Conservation (phyloP, 2,113 vertebrate genomes). For the Candoia aspera region DNA sequence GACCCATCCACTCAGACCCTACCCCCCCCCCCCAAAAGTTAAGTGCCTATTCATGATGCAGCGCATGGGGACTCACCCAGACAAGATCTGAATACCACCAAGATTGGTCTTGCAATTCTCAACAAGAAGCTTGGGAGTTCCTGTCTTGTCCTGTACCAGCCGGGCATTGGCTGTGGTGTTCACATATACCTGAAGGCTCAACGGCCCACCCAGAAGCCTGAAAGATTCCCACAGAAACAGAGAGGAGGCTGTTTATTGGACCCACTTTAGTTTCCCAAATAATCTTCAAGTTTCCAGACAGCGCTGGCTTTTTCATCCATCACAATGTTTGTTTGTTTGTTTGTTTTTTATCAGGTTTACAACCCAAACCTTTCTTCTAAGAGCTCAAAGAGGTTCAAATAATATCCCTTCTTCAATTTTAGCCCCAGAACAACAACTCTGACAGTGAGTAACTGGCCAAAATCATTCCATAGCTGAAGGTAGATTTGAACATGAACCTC, state of each 20-base stretch:
- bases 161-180: slow-evolving; percentile 55
- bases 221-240: rapidly evolving
- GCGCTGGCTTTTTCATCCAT: background rate
- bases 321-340: background rate
- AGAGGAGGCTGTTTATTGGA: background rate
- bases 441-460: too few relatives aligned
- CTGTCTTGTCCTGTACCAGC: slow-evolving; percentile 37
- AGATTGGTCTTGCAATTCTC: slow-evolving; percentile 58
- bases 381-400: too few relatives aligned
- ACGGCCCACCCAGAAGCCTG: slow-evolving; percentile 6
- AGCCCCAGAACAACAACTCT: background rate
- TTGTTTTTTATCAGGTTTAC: too few relatives aligned
- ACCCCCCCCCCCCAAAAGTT: background rate
- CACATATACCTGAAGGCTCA: slow-evolving; percentile 54
- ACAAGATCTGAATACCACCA: slow-evolving; percentile 45
- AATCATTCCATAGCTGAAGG: too few relatives aligned
- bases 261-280: background rate
- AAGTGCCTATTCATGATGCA: background rate
- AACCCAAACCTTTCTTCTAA: too few relatives aligned
- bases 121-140: slow-evolving; percentile 31
- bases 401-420: background rate
- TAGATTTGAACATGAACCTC: too few relatives aligned
- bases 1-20: background rate
- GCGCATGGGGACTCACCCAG: slow-evolving; percentile 53
- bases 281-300: background rate